A percentile compares a stretch with the other conserved stretches of the same genome.
Evolutionary conservation across 2,797 vertebrate genomes (phyloP).

Genomic region (Oreochromis grahami): DNA sequence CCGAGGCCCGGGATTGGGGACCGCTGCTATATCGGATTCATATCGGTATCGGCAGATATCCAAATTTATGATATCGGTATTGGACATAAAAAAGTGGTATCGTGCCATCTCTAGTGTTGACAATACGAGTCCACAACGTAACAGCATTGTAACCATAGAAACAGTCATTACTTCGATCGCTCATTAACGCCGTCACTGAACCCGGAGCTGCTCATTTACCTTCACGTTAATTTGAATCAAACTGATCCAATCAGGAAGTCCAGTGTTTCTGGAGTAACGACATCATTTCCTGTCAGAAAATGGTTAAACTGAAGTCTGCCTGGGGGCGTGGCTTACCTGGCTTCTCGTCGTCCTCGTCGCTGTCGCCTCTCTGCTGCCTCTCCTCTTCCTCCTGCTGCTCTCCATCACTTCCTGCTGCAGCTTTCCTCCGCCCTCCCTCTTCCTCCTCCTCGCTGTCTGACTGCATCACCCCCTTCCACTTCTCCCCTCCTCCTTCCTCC

Average conservation of each 20-base stretch:
- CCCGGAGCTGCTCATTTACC: neutral
- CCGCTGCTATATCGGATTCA: too few relatives aligned
- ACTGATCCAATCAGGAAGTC: neutral
- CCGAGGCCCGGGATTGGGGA: too few relatives aligned
- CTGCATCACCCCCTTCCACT: conserved; percentile 78
- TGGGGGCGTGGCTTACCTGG: conserved; percentile 47
- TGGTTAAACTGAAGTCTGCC: fast-evolving
- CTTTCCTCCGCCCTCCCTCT: conserved; percentile 55
- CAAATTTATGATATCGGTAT: too few relatives aligned
- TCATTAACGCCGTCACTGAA: neutral
- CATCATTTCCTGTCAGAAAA: neutral
- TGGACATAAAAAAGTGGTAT: too few relatives aligned
- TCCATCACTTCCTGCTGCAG: conserved; percentile 74
- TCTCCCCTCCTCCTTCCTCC: neutral
- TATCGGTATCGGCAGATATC: too few relatives aligned
- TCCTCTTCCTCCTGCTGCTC: conserved; percentile 70
- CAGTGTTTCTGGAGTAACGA: neutral
- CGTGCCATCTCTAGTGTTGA: neutral
- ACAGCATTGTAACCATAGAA: neutral
- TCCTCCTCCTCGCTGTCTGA: conserved; percentile 78
- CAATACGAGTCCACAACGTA: neutral
- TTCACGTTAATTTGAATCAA: neutral
- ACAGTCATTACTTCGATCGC: fast-evolving
- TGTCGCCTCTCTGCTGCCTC: conserved; percentile 63
- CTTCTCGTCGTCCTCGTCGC: conserved; percentile 84